A percentile compares a stretch with the other conserved stretches of the same genome.
Evolutionary conservation across 2,797 vertebrate species (phyloP).

Genomic region (Sebastolobus alascanus): DNA sequence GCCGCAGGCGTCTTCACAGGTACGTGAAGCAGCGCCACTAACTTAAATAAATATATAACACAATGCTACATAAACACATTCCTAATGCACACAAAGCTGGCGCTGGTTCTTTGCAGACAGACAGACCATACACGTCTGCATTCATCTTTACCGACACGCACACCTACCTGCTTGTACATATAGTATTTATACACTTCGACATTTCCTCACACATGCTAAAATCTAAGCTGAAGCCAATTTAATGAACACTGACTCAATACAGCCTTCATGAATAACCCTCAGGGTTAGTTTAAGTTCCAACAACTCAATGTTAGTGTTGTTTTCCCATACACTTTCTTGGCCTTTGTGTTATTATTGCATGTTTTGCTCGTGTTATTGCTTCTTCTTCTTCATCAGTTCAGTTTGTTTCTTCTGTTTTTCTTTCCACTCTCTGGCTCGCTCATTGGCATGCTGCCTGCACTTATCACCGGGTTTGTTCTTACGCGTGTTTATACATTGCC

Average conservation of each 20-base stretch:
- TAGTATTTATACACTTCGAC: neutral
- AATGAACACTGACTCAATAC: neutral
- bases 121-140: neutral
- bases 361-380: slow-evolving; percentile 9
- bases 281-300: neutral
- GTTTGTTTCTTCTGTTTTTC: slow-evolving; percentile 56
- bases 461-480: slow-evolving; percentile 65
- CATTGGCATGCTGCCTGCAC: slow-evolving; percentile 67
- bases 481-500: slow-evolving; percentile 22
- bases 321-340: neutral
- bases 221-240: neutral
- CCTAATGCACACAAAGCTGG: neutral
- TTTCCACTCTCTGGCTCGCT: slow-evolving; percentile 48
- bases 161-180: neutral
- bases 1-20: slow-evolving; percentile 89
- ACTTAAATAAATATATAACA: neutral
- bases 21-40: slow-evolving; percentile 62
- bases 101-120: neutral
- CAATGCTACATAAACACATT: slow-evolving; percentile 8
- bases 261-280: neutral
- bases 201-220: neutral
- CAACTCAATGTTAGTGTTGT: neutral
- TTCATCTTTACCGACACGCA: neutral
- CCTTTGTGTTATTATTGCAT: slow-evolving; percentile 16
- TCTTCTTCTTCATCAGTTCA: slow-evolving; percentile 12